Evolutionary conservation across 2,888 invertebrate genomes (phyloP), one percentile per base, ranked within the genome.

Genomic region (Oxyscelio sp.): DNA sequence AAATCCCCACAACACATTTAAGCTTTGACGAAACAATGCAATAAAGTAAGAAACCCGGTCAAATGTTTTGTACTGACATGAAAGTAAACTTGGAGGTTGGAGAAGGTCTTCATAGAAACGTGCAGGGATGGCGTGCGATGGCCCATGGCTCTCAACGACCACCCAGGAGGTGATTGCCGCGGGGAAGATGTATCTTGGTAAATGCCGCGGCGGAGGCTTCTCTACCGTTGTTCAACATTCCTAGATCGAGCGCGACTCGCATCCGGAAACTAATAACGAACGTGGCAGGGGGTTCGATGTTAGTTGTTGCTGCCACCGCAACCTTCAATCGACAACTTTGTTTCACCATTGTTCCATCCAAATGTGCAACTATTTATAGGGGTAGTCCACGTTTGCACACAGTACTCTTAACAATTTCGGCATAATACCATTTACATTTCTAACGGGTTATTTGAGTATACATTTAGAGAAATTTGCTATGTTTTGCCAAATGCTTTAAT

Each of bases 151-250:
- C 66, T 89, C 85, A 83, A 71, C 78, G 92, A 92, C 92, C 92
- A 92, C 92, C 92, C 92, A 92, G 89, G 90, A 91, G 90, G 92
- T 91, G 92, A 92, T 92, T 92, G 91, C 92, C 90, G 86, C 89
- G 88, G 91, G 89, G 90, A 89, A 89, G 89, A 90, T 91, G 87
- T 89, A 91, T 86, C 88, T 86, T 79, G 63, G 58, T 54, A n/a
- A n/a, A n/a, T n/a, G n/a, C n/a, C n/a, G n/a, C n/a, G n/a, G n/a
- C n/a, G n/a, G n/a, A n/a, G n/a, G n/a, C n/a, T n/a, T n/a, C n/a
- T n/a, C n/a, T n/a, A n/a, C n/a, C n/a, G n/a, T n/a, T n/a, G n/a
- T n/a, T n/a, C n/a, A n/a, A n/a, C 77, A 90, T 91, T 91, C 91
- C 90, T 90, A 91, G 90, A 90, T 91, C 81, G 56, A 34, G 31